Percentiles rank a stretch among this genome's conserved stretches.
These are phyloP conservation scores for Pao palembangensis DNA, from an alignment of 2,113 vertebrate species.

Conservation along the genomic window DNA sequence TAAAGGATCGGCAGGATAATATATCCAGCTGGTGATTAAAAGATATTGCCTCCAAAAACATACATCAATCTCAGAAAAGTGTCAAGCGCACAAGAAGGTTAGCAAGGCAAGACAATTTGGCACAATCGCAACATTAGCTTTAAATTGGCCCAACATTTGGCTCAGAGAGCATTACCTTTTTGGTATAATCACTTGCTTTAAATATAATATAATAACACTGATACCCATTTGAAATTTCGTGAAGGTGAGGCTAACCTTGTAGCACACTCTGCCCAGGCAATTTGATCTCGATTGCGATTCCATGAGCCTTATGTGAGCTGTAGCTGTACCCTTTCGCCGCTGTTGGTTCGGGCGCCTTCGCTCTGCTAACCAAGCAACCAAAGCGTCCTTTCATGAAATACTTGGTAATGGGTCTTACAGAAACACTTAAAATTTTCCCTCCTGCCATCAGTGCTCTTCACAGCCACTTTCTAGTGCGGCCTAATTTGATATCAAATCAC, in stretches of 20 bases:
- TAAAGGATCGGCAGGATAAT: constrained; percentile 55
- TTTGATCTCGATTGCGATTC: constrained; percentile 36
- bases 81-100: constrained; percentile 49
- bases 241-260: constrained; percentile 68
- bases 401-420: constrained; percentile 23
- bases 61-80: constrained; percentile 62
- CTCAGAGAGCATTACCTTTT: constrained; percentile 53
- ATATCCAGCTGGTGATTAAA: constrained; percentile 67
- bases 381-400: constrained; percentile 19
- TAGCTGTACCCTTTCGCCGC: constrained; percentile 5
- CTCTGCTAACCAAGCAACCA: neutral
- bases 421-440: constrained; percentile 24
- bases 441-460: constrained; percentile 11
- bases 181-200: constrained; percentile 34
- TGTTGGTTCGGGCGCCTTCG: constrained; percentile 9
- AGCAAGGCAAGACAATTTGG: constrained; percentile 31
- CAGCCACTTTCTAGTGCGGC: neutral
- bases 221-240: constrained; percentile 69
- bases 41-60: constrained; percentile 63
- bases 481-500: constrained; percentile 21
- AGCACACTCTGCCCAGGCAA: constrained; percentile 10
- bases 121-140: constrained; percentile 44
- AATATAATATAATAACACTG: constrained; percentile 63
- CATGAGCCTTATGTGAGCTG: constrained; percentile 18
- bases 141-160: constrained; percentile 53